A percentile compares a stretch with the other conserved stretches of the same genome.
Evolutionary conservation across 2,888 invertebrate species (phyloP).

Genomic region (Drosophila mercatorum): DNA sequence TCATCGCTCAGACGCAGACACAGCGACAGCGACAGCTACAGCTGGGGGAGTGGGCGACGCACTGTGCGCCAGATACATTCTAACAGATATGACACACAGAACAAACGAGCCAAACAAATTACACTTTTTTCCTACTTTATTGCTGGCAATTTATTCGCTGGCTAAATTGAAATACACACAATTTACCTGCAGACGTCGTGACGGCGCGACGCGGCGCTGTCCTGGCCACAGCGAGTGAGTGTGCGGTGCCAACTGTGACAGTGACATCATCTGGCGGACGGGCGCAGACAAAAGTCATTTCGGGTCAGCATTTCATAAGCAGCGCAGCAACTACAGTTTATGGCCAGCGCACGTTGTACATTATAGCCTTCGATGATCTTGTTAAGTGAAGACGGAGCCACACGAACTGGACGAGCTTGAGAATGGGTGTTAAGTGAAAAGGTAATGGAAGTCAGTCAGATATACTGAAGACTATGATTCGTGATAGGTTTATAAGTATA

Average conservation of each 20-base stretch:
- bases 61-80: conserved; percentile 65
- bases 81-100: conserved; percentile 71
- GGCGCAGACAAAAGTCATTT: conserved; percentile 50
- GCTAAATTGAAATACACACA: conserved; percentile 77
- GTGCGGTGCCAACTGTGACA: conserved; percentile 39
- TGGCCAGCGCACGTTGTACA: neutral
- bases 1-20: conserved; percentile 74
- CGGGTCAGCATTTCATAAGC: conserved; percentile 37
- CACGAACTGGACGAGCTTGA: neutral
- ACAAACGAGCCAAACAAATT: conserved; percentile 79
- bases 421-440: neutral
- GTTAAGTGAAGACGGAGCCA: conserved; percentile 32
- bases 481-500: no score
- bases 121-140: conserved; percentile 73
- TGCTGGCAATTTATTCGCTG: conserved; percentile 76
- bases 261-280: conserved; percentile 63
- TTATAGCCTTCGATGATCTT: conserved; percentile 37
- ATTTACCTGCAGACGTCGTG: conserved; percentile 71
- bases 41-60: neutral
- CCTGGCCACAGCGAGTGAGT: conserved; percentile 25
- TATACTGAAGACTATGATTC: no score
- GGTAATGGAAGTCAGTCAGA: no score
- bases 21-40: conserved; percentile 8
- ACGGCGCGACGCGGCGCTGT: conserved; percentile 18
- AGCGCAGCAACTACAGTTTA: neutral